Base-by-base conservation (phyloP, 2,797 vertebrate species). In the Aselliscus stoliczkanus region DNA sequence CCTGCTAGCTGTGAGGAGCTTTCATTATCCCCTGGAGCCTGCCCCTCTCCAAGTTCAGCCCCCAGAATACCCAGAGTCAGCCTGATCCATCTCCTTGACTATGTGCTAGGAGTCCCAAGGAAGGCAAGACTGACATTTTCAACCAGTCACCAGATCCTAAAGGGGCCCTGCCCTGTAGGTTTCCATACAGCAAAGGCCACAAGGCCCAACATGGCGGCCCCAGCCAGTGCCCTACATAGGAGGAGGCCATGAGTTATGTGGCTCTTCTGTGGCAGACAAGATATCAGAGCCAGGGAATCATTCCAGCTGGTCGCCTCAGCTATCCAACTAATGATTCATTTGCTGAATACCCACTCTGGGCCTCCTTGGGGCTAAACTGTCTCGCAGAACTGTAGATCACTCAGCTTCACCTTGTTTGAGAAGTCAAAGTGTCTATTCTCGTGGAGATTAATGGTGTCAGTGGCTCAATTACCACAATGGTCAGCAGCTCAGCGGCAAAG, bases 401-500 rank as follows among this genome's bases (percentile, higher is more conserved):
- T 95, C 0, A 34, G 97, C 88, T 52, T 96, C 42, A 83, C 6
- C 76, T 76, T 96, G 95, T 96, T 70, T 47, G 92, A 91, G 76
- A 94, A 97, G 96, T 97, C 96, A 93, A 83, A 58, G 42, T 69
- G 95, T 96, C 84, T 73, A 0, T 96, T 67, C 34, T 76, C 50
- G 14, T 0, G 4, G 82, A 96, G 97, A 98, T 75, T 94, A 97
- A 97, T 95, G 90, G 85, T 87, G 88, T 62, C 81, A 83, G 75
- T 65, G 54, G 96, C 88, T 97, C 93, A 95, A 90, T 97, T 86
- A 95, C 82, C 83, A 97, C 64, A 76, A 47, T 94, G 95, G 95
- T 96, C 97, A 97, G 96, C 67, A 95, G 97, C 90, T 98, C 84
- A 69, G 90, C 95, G 93, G 93, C 73, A 95, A 87, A 96, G 96